Conservation (phyloP, 2,888 invertebrate species). For the Camponotus fellah region DNA sequence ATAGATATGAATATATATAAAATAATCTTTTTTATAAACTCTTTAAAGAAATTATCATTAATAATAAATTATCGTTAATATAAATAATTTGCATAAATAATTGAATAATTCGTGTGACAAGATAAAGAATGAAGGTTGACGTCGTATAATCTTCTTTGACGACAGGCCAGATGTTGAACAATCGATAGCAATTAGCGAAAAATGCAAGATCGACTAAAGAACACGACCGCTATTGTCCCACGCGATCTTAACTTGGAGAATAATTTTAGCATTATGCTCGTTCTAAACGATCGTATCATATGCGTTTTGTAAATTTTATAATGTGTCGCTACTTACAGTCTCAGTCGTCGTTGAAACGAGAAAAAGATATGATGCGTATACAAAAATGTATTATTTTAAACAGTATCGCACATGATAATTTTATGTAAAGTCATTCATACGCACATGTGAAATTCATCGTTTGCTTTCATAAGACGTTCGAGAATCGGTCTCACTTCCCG, state of each 20-base stretch:
- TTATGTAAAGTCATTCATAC: neutral
- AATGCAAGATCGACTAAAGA: slow-evolving; percentile 67
- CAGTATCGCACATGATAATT: slow-evolving; percentile 17
- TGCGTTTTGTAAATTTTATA: slow-evolving; percentile 68
- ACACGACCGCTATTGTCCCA: slow-evolving; percentile 70
- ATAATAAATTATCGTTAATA: no score
- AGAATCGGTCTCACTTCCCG: slow-evolving; percentile 30
- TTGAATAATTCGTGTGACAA: slow-evolving; percentile 5
- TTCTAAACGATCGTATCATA: slow-evolving; percentile 77
- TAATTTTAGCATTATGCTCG: slow-evolving; percentile 64
- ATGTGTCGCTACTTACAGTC: slow-evolving; percentile 60
- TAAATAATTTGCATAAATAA: neutral
- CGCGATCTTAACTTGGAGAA: slow-evolving; percentile 71
- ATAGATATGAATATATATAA: neutral
- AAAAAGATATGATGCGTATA: neutral
- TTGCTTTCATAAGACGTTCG: slow-evolving; percentile 9
- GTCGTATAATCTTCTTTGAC: slow-evolving; percentile 62
- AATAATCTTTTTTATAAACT: neutral
- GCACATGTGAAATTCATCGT: neutral
- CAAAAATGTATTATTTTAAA: neutral
- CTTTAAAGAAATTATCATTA: neutral
- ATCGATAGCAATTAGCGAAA: slow-evolving; percentile 76
- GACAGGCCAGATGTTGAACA: slow-evolving; percentile 76
- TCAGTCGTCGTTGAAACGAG: slow-evolving; percentile 31
- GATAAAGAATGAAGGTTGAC: slow-evolving; percentile 34